Conservation (phyloP, 2,888 invertebrate genomes). For the Caenorhabditis drosophilae region DNA sequence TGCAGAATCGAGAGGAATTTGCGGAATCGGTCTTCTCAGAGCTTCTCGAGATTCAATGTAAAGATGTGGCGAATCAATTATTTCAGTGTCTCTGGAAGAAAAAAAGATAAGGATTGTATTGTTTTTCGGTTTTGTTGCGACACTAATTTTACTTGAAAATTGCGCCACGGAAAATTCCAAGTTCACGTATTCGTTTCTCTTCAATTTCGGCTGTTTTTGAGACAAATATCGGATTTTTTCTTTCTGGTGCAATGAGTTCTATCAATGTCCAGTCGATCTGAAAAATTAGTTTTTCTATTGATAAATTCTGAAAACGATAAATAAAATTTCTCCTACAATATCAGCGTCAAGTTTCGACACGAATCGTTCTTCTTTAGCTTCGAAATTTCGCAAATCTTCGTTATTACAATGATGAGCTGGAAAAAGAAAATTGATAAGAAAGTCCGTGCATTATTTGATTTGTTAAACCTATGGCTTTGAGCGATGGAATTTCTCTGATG, state of each 20-base stretch:
- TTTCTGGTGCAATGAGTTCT: neutral
- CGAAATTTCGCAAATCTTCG: neutral
- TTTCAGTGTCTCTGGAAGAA: conserved; percentile 6
- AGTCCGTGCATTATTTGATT: too few species aligned
- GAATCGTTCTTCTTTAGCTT: conserved; percentile 1
- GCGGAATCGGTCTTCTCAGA: neutral
- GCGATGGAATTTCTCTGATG: conserved; percentile 1
- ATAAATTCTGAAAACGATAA: neutral
- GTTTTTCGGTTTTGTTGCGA: too few species aligned
- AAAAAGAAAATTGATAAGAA: too few species aligned
- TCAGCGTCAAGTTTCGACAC: conserved; percentile 6
- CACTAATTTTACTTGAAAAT: conserved; percentile 30
- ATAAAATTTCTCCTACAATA: neutral
- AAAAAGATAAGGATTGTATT: too few species aligned
- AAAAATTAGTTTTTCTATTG: too few species aligned
- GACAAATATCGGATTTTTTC: neutral
- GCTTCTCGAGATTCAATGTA: conserved; percentile 5
- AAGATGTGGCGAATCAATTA: conserved; percentile 6
- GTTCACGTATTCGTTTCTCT: conserved; percentile 6
- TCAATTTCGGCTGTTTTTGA: conserved; percentile 10
- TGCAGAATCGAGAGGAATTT: conserved; percentile 8
- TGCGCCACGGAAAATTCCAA: conserved; percentile 12
- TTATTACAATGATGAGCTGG: neutral
- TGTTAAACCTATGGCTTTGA: too few species aligned
- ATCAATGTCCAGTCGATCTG: conserved; percentile 2